Evolutionary conservation across 2,113 vertebrate genomes (phyloP), one percentile per base, ranked within the genome.

Genomic region (Neoarius graeffei): DNA sequence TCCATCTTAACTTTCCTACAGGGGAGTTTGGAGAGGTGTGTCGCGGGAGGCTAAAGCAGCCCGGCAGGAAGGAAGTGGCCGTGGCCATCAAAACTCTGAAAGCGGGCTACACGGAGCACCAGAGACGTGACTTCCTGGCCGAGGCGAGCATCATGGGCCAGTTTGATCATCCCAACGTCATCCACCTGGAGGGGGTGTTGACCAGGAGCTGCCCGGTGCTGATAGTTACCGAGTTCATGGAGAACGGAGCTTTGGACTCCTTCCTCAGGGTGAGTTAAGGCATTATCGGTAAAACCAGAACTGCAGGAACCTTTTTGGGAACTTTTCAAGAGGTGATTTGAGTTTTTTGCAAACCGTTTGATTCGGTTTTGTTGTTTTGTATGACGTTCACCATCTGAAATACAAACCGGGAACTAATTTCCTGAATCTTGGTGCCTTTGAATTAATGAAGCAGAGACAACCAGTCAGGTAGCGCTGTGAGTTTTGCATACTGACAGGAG

Each of bases 141-240:
- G 98, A 99, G 90, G 98, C 98, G 64, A 98, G 97, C 86, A 99
- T 99, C 94, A 99, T 99, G 98, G 98, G 98, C 54, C 98, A 99
- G 95, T 99, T 99, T 0, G 98, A 99, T 94, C 98, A 99, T 85
- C 98, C 98, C 91, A 99, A 99, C 91, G 98, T 99, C 92, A 99
- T 99, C 93, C 97, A 97, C 50, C 94, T 99, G 92, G 98, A 99
- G 89, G 98, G 98, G 0, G 98, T 99, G 92, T 96, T 99, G 92
- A 99, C 98, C 82, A 97, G 99, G 82, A 99, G 98, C 91, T 98
- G 98, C 62, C 98, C 98, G 0, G 97, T 99, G 89, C 99, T 99
- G 95, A 99, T 99, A 91, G 96, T 99, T 93, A 99, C 98, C 0
- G 98, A 99, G 90, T 99, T 99, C 95, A 99, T 99, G 98, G 98